Evolutionary conservation across 2,888 invertebrate genomes (phyloP), one percentile per base, ranked within the genome.

Genomic region (Ephialtes manifestator): DNA sequence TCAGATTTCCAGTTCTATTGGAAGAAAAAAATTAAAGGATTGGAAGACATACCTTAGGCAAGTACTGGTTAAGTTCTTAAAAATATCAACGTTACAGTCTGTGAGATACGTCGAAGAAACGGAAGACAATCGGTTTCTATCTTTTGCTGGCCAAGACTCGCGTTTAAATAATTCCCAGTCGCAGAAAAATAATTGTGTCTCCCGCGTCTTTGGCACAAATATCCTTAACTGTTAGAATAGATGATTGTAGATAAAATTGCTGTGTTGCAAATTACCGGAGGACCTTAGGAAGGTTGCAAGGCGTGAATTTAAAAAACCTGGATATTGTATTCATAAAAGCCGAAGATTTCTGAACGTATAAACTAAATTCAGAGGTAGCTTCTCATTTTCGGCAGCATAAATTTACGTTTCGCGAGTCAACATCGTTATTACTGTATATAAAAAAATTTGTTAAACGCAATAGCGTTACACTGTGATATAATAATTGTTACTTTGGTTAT

Each of bases 401-500:
- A 53, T 43, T 72, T 60, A 13, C 46, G 28, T 68, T 68, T 35
- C 39, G 48, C 58, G 63, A 51, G 35, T 77, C 60, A 65, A 80
- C 46, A 43, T 74, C 53, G n/a, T 75, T 75, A 76, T 65, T 71
- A 71, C 20, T 35, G 60, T 71, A 35, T 71, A 53, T 43, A 79
- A 35, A 60, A 81, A 60, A 81, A 81, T 51, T 60, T 58, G 76
- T 84, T 81, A 75, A 78, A 70, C 68, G 46, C 51, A 77, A 70
- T 81, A 75, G 75, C 48, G 51, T 58, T 28, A 43, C 20, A 58
- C n/a, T n/a, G 39, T 60, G 71, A 55, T 43, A 76, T 67, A 79
- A 82, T 65, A 70, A 70, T 79, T 79, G 71, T 85, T 82, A 82
- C 85, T 85, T 82, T 82, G 85, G 85, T 85, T 85, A 85, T 76